Evolutionary conservation across 2,113 vertebrate species (phyloP).

Genomic region (Solea solea): DNA sequence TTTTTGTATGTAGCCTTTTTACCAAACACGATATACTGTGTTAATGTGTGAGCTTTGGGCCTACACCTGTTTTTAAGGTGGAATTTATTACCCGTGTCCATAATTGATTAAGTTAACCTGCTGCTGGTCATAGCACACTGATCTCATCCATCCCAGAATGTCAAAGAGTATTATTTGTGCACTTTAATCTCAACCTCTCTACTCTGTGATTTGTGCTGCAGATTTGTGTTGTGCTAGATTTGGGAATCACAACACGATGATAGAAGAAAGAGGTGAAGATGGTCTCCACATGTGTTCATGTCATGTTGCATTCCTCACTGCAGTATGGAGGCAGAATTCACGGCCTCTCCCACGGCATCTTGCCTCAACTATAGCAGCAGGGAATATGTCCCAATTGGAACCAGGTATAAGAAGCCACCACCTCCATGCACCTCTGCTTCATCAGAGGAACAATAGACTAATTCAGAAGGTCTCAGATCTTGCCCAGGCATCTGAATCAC

Average conservation of each 20-base stretch:
- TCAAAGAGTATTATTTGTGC: background rate
- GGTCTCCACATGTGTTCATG: constrained; percentile 49
- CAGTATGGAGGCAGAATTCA: constrained; percentile 8
- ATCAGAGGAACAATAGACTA: constrained; percentile 72
- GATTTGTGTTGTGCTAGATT: constrained; percentile 30
- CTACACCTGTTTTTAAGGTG: too few species aligned
- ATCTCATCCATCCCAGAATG: background rate
- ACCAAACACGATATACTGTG: background rate
- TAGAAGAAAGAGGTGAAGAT: constrained; percentile 29
- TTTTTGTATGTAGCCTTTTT: background rate
- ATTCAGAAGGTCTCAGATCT: constrained; percentile 71
- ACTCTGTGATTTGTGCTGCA: constrained; percentile 3
- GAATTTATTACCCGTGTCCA: too few species aligned
- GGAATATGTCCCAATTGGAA: constrained; percentile 9
- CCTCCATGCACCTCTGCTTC: constrained; percentile 33
- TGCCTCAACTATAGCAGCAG: constrained; percentile 16
- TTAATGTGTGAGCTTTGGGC: too few species aligned
- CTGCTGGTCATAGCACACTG: too few species aligned
- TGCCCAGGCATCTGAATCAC: constrained; percentile 33
- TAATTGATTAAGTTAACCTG: too few species aligned
- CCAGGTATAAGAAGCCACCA: constrained; percentile 16
- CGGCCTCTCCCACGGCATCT: constrained; percentile 19
- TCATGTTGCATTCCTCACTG: constrained; percentile 17
- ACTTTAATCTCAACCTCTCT: constrained; percentile 7
- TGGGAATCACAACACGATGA: constrained; percentile 38